These are phyloP conservation scores for Oncopodura yosiiana DNA, from an alignment of 1,140 invertebrate genomes.

Conservation along the genomic window DNA sequence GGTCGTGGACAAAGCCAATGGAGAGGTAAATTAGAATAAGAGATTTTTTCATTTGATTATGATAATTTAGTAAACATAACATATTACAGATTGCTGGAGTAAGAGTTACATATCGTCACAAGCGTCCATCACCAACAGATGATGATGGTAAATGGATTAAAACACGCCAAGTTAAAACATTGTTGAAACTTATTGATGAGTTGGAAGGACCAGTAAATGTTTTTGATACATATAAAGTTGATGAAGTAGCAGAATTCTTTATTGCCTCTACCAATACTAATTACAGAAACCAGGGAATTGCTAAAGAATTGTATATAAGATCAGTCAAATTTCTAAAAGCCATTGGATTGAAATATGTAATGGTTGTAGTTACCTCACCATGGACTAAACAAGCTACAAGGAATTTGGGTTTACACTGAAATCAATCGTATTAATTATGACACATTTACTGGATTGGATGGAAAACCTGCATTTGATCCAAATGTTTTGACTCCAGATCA, in stretches of 20 bases:
- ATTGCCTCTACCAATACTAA: neutral
- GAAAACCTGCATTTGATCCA: slow-evolving; percentile 8
- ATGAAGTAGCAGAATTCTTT: slow-evolving; percentile 4
- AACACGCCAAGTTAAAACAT: neutral
- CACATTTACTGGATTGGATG: slow-evolving; percentile 8
- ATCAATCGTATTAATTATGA: neutral
- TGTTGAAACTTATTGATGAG: slow-evolving; percentile 13
- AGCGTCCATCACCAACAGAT: neutral
- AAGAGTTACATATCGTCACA: slow-evolving; percentile 14
- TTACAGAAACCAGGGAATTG: slow-evolving; percentile 3
- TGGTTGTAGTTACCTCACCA: neutral
- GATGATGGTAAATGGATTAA: neutral
- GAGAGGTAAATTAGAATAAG: slow-evolving; percentile 4
- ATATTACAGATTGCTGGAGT: slow-evolving; percentile 15
- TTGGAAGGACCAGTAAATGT: neutral
- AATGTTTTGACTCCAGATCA: slow-evolving; percentile 2
- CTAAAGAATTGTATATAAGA: slow-evolving; percentile 13
- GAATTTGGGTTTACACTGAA: slow-evolving; percentile 13
- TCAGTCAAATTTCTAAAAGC: slow-evolving; percentile 4
- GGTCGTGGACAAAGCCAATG: slow-evolving; percentile 8
- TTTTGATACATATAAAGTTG: neutral
- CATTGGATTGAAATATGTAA: slow-evolving; percentile 1
- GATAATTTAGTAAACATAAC: neutral
- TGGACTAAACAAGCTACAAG: slow-evolving; percentile 1
- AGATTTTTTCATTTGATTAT: neutral